These are phyloP conservation scores for Sebastes kiyomatsui DNA, from an alignment of 2,797 vertebrate species.

Conservation along the genomic window DNA sequence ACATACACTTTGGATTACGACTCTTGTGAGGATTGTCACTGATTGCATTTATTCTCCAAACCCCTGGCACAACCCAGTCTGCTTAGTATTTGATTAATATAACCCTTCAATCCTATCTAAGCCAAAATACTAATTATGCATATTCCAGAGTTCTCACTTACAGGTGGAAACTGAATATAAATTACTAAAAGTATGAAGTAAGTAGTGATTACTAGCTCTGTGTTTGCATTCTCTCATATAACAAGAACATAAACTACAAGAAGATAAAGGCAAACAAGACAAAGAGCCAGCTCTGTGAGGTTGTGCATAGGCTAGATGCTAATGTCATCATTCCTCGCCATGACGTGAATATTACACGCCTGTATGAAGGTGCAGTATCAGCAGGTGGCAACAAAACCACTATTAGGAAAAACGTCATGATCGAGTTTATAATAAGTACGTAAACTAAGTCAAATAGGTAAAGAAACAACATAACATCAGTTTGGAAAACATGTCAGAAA, in stretches of 20 bases:
- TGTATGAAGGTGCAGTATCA: no score
- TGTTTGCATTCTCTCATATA: background rate
- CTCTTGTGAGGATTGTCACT: background rate
- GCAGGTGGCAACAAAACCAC: no score
- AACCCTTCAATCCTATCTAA: background rate
- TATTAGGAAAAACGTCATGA: no score
- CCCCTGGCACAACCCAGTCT: background rate
- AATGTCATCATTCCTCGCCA: background rate
- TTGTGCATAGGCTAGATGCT: background rate
- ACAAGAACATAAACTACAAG: background rate
- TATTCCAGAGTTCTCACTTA: background rate
- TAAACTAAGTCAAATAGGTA: no score
- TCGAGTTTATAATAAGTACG: fast-evolving
- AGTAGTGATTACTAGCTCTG: background rate
- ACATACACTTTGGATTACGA: background rate
- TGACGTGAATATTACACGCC: no score
- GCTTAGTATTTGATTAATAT: background rate
- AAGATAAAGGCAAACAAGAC: background rate
- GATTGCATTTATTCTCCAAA: background rate
- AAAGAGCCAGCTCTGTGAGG: background rate
- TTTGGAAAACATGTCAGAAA: no score
- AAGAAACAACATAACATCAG: no score
- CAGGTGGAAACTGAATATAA: background rate
- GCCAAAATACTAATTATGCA: background rate
- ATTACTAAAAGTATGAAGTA: background rate